Conservation (phyloP, 2,888 invertebrate genomes). For the Spilosoma lubricipeda region DNA sequence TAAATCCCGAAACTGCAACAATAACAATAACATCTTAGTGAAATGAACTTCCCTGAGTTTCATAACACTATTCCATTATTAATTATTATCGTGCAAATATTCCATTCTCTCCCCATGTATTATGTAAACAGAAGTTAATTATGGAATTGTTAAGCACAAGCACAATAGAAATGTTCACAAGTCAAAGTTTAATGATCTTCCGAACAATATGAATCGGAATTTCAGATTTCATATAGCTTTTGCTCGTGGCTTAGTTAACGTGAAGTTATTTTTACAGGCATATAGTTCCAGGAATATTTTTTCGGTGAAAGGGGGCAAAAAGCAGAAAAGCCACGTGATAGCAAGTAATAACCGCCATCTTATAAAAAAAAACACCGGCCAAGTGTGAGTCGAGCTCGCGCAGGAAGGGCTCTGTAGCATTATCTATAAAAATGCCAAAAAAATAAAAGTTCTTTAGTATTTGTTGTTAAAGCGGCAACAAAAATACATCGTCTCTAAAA, state of each 20-base stretch:
- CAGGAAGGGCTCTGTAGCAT: no score
- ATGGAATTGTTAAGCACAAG: slow-evolving; percentile 6
- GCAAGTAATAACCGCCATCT: no score
- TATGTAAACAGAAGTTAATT: slow-evolving; percentile 5
- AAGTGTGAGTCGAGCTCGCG: no score
- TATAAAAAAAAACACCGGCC: no score
- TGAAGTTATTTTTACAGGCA: not conserved
- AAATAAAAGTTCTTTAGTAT: no score
- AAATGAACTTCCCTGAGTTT: slow-evolving; percentile 6
- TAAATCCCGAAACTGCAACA: not conserved
- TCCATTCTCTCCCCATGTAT: not conserved
- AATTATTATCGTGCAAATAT: slow-evolving; percentile 10
- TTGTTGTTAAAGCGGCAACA: no score
- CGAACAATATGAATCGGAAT: not conserved
- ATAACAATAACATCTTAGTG: not conserved
- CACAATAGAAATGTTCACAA: not conserved
- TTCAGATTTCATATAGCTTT: not conserved
- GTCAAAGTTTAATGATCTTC: not conserved
- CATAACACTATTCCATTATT: slow-evolving; percentile 4
- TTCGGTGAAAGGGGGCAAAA: no score
- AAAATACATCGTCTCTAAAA: no score
- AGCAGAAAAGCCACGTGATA: no score
- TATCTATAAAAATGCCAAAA: no score
- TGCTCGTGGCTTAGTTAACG: not conserved
- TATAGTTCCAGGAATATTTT: not conserved